These are phyloP conservation scores for Furcifer pardalis DNA, from an alignment of 2,797 vertebrate species.

Conservation along the genomic window DNA sequence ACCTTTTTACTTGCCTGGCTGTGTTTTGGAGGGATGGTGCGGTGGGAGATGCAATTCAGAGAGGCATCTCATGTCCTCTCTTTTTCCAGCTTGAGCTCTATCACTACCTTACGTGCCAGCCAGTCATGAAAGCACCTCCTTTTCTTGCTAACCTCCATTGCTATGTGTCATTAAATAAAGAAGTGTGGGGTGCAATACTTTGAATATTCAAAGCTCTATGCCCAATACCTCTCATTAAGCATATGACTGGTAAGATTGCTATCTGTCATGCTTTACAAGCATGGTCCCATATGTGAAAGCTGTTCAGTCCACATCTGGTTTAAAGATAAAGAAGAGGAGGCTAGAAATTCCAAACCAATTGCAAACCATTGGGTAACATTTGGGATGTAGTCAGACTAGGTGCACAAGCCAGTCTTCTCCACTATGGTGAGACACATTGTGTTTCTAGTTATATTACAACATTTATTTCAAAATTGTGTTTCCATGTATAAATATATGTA, in stretches of 20 bases:
- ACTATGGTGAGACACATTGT: background rate
- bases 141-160: background rate
- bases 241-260: background rate
- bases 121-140: background rate
- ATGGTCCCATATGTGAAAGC: background rate
- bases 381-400: too few relatives aligned
- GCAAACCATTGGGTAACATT: background rate
- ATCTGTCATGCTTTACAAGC: background rate
- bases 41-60: too few relatives aligned
- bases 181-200: background rate
- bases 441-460: background rate
- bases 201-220: too few relatives aligned
- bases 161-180: background rate
- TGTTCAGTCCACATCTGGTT: background rate
- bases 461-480: background rate
- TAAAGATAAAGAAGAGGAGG: background rate
- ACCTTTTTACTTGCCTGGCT: background rate
- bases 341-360: background rate
- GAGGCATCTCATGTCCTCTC: too few relatives aligned
- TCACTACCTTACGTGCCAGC: background rate
- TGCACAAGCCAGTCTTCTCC: too few relatives aligned
- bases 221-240: background rate
- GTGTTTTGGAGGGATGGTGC: too few relatives aligned
- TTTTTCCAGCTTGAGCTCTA: background rate
- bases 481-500: too few relatives aligned